Percentiles rank a stretch among this genome's conserved stretches.
These are phyloP conservation scores for Pachyuromys duprasi DNA, from an alignment of 2,797 vertebrate genomes.

Conservation along the genomic window DNA sequence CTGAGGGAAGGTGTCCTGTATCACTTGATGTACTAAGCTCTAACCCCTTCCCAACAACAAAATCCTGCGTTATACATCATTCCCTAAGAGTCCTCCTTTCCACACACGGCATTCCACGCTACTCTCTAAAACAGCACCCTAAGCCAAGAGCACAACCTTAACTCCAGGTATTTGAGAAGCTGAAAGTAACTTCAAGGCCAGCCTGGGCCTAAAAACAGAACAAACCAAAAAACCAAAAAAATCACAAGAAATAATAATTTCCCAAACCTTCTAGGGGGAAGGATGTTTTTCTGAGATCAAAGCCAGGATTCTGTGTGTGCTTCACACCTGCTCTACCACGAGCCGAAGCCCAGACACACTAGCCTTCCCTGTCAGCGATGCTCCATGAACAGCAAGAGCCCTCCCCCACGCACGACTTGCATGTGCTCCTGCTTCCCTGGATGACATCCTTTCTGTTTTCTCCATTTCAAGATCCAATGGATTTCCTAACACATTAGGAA, in stretches of 20 bases:
- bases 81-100: not conserved
- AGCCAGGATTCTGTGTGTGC: not conserved
- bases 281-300: not conserved
- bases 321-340: too few species aligned
- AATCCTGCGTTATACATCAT: not conserved
- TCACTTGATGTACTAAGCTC: conserved; percentile 2
- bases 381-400: not conserved
- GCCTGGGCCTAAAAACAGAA: not conserved
- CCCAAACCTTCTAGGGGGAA: not conserved
- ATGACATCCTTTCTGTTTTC: not conserved
- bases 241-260: not conserved
- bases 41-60: conserved; percentile 25
- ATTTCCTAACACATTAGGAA: not conserved
- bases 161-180: not conserved
- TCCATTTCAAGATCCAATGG: conserved; percentile 3
- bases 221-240: not conserved
- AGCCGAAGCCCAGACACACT: not conserved
- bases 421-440: not conserved
- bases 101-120: conserved; percentile 1
- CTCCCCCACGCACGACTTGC: not conserved
- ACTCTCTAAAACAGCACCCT: not conserved
- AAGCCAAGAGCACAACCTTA: not conserved
- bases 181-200: not conserved
- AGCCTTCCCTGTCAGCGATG: not conserved
- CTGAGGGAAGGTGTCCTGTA: not conserved